phyloP scores from a whole-genome alignment of 2,797 vertebrate genomes.

The Enteromius argenteus region DNA sequence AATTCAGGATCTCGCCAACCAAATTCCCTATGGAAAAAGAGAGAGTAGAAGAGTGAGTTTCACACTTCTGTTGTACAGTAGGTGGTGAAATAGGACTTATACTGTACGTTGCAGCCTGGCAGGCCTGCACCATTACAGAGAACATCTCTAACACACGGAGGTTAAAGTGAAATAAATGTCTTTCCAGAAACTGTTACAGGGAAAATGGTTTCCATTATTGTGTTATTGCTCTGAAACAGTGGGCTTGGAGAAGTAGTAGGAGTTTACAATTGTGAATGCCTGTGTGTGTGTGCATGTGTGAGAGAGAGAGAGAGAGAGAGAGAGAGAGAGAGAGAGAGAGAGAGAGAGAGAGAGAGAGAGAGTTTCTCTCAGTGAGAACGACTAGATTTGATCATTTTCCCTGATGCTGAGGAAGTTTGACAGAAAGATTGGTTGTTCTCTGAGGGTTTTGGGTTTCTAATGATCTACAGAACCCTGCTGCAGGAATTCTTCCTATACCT shows the following conservation, averaged over 20 bases:
- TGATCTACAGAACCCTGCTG: constrained; percentile 10
- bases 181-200: constrained; percentile 68
- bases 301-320: no score
- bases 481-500: neutral
- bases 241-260: constrained; percentile 59
- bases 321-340: no score
- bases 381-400: constrained; percentile 48
- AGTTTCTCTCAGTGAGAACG: constrained; percentile 15
- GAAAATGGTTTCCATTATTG: constrained; percentile 73
- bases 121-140: constrained; percentile 35
- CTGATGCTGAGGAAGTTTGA: constrained; percentile 59
- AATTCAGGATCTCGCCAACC: constrained; percentile 99
- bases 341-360: neutral
- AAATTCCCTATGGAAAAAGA: constrained; percentile 87
- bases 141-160: constrained; percentile 53
- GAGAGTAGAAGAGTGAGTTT: constrained; percentile 38
- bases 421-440: constrained; percentile 48
- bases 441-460: constrained; percentile 67
- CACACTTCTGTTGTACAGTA: constrained; percentile 12
- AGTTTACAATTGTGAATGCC: constrained; percentile 48
- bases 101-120: neutral
- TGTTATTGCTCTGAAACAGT: constrained; percentile 72
- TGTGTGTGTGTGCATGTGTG: constrained; percentile 24
- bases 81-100: constrained; percentile 25
- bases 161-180: constrained; percentile 76